These are phyloP conservation scores for Trissonchulus latispiculum DNA, from an alignment of 2,888 invertebrate species.

Conservation along the genomic window DNA sequence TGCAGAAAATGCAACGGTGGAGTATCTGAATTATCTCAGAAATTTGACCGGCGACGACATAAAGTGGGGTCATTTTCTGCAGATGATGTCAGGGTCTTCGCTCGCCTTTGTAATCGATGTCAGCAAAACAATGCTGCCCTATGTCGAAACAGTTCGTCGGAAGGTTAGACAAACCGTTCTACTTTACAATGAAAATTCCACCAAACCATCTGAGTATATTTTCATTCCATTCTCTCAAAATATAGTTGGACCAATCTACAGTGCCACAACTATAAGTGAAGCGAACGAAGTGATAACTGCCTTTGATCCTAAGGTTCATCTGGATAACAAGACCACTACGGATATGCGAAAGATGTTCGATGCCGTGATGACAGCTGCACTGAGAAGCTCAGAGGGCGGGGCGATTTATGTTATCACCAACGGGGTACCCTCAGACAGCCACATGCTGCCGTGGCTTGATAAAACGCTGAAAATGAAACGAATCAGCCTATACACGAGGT, in stretches of 20 bases:
- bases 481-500: background rate
- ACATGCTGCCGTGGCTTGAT: slow-evolving; percentile 7
- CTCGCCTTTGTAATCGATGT: background rate
- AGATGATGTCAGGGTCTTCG: background rate
- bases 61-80: background rate
- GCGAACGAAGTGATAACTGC: background rate
- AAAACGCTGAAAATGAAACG: slow-evolving; percentile 5
- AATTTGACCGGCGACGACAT: background rate
- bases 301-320: background rate
- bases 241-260: background rate
- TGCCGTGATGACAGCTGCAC: background rate
- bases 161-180: background rate
- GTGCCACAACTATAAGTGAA: background rate
- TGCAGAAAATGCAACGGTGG: slow-evolving; percentile 1
- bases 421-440: slow-evolving; percentile 8
- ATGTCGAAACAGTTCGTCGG: background rate
- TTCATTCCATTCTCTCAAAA: background rate
- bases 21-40: background rate
- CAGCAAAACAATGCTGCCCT: background rate
- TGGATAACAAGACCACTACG: background rate
- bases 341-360: background rate
- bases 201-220: background rate
- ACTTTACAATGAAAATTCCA: background rate
- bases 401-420: background rate
- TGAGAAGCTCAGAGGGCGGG: background rate